Conservation (phyloP, 1,140 invertebrate genomes). For the Sminthurinus signatus region DNA sequence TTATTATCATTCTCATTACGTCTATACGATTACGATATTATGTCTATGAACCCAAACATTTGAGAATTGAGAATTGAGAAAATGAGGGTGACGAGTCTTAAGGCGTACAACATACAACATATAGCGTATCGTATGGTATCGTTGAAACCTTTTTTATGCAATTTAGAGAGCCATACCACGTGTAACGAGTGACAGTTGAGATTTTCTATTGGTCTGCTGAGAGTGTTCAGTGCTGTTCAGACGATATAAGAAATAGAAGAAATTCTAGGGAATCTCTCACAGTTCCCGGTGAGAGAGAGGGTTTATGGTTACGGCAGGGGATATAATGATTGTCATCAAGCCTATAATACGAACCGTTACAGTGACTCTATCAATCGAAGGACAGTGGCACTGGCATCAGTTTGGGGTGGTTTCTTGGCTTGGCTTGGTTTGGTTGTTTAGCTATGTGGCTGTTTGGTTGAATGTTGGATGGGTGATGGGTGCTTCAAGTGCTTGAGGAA, state of each 20-base stretch:
- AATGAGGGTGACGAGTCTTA: neutral
- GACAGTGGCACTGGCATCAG: no score
- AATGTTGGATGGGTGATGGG: no score
- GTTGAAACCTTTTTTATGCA: constrained; percentile 27
- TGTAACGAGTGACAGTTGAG: constrained; percentile 35
- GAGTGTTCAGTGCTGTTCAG: no score
- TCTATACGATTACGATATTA: neutral
- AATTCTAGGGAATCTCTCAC: no score
- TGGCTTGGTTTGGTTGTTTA: no score
- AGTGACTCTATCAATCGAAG: constrained; percentile 40
- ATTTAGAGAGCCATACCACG: constrained; percentile 32
- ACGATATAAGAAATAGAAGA: no score
- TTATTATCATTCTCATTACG: no score
- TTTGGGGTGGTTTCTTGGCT: no score
- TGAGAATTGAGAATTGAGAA: neutral
- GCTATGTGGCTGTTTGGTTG: no score
- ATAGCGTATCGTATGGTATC: no score
- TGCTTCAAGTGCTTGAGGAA: constrained; percentile 30
- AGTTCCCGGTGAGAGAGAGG: no score
- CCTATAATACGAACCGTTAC: constrained; percentile 35
- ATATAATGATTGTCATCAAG: constrained; percentile 42
- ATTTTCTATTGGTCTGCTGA: constrained; percentile 27
- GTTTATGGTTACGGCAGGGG: constrained; percentile 32
- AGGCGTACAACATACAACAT: no score
- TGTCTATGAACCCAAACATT: neutral